Conservation (phyloP, 30 jellyfish, hydroid and myxozoan genomes). For the Aurelia sp. region DNA sequence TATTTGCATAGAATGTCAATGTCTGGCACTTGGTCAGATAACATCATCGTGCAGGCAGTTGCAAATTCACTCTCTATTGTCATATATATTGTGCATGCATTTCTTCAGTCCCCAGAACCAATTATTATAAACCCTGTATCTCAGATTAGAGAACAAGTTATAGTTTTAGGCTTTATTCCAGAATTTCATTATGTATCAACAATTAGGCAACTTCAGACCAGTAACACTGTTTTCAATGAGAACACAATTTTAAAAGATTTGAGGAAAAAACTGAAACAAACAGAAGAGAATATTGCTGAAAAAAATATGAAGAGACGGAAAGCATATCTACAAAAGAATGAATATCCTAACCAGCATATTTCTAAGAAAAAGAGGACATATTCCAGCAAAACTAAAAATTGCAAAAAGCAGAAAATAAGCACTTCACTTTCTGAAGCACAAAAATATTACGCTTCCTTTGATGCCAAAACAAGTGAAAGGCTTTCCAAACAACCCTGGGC, state of each 20-base stretch:
- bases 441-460: neutral
- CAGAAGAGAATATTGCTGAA: slow-evolving; percentile 1
- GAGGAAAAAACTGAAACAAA: neutral
- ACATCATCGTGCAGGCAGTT: slow-evolving; percentile 15
- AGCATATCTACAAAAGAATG: slow-evolving; percentile 5
- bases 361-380: slow-evolving; percentile 6
- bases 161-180: slow-evolving; percentile 49
- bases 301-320: slow-evolving; percentile 3
- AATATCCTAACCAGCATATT: neutral
- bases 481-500: slow-evolving; percentile 25
- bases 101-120: slow-evolving; percentile 11
- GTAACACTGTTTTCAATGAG: neutral
- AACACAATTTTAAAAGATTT: neutral
- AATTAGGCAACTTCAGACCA: slow-evolving; percentile 3
- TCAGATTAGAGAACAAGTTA: slow-evolving; percentile 15
- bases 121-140: slow-evolving; percentile 25
- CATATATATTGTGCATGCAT: slow-evolving; percentile 24
- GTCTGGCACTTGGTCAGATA: slow-evolving; percentile 33
- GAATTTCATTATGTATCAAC: slow-evolving; percentile 53
- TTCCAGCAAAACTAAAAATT: neutral
- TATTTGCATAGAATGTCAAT: slow-evolving; percentile 6
- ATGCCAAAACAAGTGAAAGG: slow-evolving; percentile 29
- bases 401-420: slow-evolving; percentile 1
- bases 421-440: neutral
- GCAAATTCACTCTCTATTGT: slow-evolving; percentile 16